Evolutionary conservation across 2,888 invertebrate species (phyloP), one percentile per base, ranked within the genome.

Genomic region (Helicoverpa assulta): DNA sequence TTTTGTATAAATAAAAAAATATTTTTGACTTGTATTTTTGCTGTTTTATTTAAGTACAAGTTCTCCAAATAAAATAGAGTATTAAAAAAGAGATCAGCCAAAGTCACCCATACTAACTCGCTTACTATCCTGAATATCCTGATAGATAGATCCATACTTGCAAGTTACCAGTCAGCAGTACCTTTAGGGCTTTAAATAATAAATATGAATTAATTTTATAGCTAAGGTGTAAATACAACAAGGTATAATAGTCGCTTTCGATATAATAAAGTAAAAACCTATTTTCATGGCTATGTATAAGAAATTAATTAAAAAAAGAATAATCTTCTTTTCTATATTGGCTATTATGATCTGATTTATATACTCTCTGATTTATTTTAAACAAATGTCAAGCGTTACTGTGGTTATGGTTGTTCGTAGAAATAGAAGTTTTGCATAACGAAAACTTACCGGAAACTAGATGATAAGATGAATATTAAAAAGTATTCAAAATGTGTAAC

Each of bases 1-100:
- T 91, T 93, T 93, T 92, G 85, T 91, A 92, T 83, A 80, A 92
- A 91, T 92, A 89, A 91, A 90, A 88, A 87, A 78, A 73, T 83
- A 85, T 88, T 86, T 86, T 84, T 84, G 66, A 84, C 66, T 70
- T 50, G 18, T 68, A 70, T 26, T 62, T 57, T 7, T 55, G 33
- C 69, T 61, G 53, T 71, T 61, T 73, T 57, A 63, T 58, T 65
- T n/a, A n/a, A n/a, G 2, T 14, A 10, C 26, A 0, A 40, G 19
- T 3, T 19, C 5, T 29, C 60, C n/a, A n/a, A 16, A 43, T 1
- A 16, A 16, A 43, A 16, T 40, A 43, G 10, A 10, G 4, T 16
- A 43, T 16, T 16, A 51, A 52, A 21, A 19, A 18, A n/a, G 19
- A 12, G 12, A 47, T n/a, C 10, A 12, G 51, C 51, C 51, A 52